Base-by-base conservation (phyloP, 2,888 invertebrate species). In the Lordiphosa fenestrarum region DNA sequence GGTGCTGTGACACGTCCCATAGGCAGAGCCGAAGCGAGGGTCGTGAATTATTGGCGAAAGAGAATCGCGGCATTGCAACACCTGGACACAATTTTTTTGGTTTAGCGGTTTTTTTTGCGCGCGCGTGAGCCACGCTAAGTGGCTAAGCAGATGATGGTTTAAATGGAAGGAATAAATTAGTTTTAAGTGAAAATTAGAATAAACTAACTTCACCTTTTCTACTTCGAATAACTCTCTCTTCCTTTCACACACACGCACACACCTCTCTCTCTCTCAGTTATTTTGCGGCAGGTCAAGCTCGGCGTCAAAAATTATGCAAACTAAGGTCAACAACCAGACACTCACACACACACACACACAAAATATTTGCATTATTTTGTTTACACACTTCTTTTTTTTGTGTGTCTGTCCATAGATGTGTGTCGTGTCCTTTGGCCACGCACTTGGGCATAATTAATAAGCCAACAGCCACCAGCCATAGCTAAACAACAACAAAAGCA, bases 391-490 rank as follows among this genome's bases (percentile, higher is more conserved):
- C 62, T 81, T 77, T 67, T 73, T 81, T 15, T 15, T 15, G 15
- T 68, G n/a, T 68, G 68, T 49, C 58, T 59, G 53, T 15, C 21
- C 38, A n/a, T 54, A 40, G 49, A 7, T 48, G 41, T 46, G 39
- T 51, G 36, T 53, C 15, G 53, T 61, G 70, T 76, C 76, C 74
- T 77, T 81, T 74, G 72, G 77, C 84, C 76, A 78, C 84, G 78
- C 83, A 84, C 83, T 80, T 82, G 83, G 85, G 80, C 80, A 80
- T 80, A 80, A 80, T 80, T 80, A 80, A 80, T 84, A 80, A 70
- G 85, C 83, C 78, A 51, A 47, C 55, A 37, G 6, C 33, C 23
- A 35, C 25, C 25, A 25, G 25, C 25, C 4, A 23, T 6, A 23
- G 5, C 23, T 6, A 36, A 46, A 6, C 12, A 25, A 25, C 49